A percentile compares a stretch with the other conserved stretches of the same genome.
These are phyloP conservation scores for Scolanthus callimorphus DNA, from an alignment of 92 coral and sea anemone genomes.

Conservation along the genomic window DNA sequence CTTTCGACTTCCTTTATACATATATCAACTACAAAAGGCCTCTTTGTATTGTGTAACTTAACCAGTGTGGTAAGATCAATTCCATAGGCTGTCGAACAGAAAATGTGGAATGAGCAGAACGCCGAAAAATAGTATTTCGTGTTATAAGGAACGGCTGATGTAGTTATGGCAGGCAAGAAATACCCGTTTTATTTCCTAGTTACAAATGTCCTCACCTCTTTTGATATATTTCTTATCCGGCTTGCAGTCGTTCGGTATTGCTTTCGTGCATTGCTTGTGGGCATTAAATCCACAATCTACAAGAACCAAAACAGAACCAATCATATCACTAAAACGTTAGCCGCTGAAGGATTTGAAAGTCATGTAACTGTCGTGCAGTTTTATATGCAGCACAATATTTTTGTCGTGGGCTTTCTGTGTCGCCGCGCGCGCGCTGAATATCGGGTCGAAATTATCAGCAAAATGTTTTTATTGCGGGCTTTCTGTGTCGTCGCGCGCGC, in stretches of 20 bases:
- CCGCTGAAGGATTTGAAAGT: too few species aligned
- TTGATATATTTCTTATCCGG: conserved; percentile 90
- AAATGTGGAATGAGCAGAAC: too few species aligned
- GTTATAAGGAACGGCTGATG: background rate
- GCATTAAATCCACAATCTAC: conserved; percentile 95
- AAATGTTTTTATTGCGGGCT: too few species aligned
- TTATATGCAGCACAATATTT: too few species aligned
- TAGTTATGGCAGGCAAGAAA: background rate
- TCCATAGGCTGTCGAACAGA: conserved; percentile 97
- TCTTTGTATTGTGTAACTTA: conserved; percentile 82
- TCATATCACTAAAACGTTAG: too few species aligned
- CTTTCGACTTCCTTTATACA: conserved; percentile 85
- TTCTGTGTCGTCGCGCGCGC: too few species aligned
- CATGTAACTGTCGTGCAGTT: background rate
- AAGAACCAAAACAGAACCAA: background rate
- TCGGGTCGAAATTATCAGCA: too few species aligned
- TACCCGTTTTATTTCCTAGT: too few species aligned
- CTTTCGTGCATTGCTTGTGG: conserved; percentile 83
- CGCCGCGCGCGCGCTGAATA: too few species aligned
- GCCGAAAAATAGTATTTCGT: too few species aligned
- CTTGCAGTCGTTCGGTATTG: conserved; percentile 57
- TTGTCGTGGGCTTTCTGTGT: too few species aligned
- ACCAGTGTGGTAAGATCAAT: conserved; percentile 93
- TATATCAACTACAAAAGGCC: conserved; percentile 87
- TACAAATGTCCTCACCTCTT: conserved; percentile 58